Evolutionary conservation across 2,113 vertebrate genomes (phyloP).

Genomic region (Thomomys bottae): DNA sequence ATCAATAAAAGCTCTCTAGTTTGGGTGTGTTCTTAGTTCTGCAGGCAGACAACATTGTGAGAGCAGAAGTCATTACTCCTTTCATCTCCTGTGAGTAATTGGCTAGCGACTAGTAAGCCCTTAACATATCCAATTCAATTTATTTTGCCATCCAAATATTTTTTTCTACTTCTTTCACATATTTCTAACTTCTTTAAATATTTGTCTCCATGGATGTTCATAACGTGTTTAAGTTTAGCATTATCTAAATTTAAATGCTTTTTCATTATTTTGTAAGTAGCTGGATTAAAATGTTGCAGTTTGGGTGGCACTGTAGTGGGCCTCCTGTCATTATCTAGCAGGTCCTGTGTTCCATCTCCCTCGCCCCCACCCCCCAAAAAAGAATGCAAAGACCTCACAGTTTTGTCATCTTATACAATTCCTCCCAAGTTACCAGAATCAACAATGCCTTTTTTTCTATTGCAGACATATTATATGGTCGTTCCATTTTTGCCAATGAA

Average conservation of each 20-base stretch:
- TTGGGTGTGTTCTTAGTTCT: constrained; percentile 42
- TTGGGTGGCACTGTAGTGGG: background rate
- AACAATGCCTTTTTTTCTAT: background rate
- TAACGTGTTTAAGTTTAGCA: constrained; percentile 54
- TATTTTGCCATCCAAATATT: constrained; percentile 51
- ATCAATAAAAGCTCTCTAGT: background rate
- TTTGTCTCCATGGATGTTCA: constrained; percentile 38
- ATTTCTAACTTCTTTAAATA: constrained; percentile 68
- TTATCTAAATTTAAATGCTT: constrained; percentile 66
- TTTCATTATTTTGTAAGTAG: constrained; percentile 30
- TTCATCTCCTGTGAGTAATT: constrained; percentile 37
- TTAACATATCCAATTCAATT: constrained; percentile 34
- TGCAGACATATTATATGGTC: background rate
- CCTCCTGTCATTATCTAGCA: background rate
- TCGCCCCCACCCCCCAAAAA: background rate
- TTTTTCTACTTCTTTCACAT: constrained; percentile 65
- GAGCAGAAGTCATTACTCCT: background rate
- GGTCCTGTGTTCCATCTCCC: background rate
- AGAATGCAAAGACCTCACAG: background rate
- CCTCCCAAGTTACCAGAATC: constrained; percentile 2
- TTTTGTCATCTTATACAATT: constrained; percentile 38
- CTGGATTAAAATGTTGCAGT: constrained; percentile 42
- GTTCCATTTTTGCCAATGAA: background rate
- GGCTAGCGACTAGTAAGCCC: constrained; percentile 49
- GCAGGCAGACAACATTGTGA: background rate